These are phyloP conservation scores for Drosophila obscura DNA, from an alignment of 1,140 invertebrate genomes.

Conservation along the genomic window DNA sequence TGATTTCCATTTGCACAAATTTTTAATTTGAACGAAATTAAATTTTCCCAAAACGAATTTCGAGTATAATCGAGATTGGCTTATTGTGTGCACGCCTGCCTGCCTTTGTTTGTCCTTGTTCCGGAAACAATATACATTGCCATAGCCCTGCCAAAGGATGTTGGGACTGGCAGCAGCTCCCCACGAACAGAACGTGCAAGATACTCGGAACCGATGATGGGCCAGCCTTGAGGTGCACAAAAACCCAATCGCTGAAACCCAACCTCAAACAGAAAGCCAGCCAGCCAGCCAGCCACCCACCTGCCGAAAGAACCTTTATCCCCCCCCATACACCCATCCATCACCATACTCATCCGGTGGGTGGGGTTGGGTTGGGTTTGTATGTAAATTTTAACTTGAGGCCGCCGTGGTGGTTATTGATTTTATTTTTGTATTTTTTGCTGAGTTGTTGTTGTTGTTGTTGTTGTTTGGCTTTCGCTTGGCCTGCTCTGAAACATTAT, in stretches of 20 bases:
- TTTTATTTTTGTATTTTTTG: conserved; percentile 43
- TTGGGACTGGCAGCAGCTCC: conserved; percentile 14
- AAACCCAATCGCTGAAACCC: neutral
- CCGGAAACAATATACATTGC: conserved; percentile 47
- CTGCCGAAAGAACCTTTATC: conserved; percentile 4
- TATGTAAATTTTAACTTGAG: conserved; percentile 47
- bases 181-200: conserved; percentile 38
- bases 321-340: neutral
- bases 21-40: conserved; percentile 25
- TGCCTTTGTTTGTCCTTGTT: conserved; percentile 67
- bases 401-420: conserved; percentile 73
- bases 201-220: conserved; percentile 27
- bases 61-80: conserved; percentile 41
- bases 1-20: neutral
- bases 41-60: conserved; percentile 33
- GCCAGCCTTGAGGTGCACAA: conserved; percentile 55
- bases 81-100: conserved; percentile 45
- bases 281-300: conserved; percentile 4
- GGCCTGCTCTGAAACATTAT: conserved; percentile 54
- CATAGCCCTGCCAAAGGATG: neutral
- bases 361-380: neutral
- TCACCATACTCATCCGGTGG: conserved; percentile 1
- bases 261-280: neutral
- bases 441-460: conserved; percentile 9
- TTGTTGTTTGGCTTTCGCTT: conserved; percentile 21